These are phyloP conservation scores for Drosophila sechellia DNA, from an alignment of 1,140 invertebrate genomes.

Conservation along the genomic window DNA sequence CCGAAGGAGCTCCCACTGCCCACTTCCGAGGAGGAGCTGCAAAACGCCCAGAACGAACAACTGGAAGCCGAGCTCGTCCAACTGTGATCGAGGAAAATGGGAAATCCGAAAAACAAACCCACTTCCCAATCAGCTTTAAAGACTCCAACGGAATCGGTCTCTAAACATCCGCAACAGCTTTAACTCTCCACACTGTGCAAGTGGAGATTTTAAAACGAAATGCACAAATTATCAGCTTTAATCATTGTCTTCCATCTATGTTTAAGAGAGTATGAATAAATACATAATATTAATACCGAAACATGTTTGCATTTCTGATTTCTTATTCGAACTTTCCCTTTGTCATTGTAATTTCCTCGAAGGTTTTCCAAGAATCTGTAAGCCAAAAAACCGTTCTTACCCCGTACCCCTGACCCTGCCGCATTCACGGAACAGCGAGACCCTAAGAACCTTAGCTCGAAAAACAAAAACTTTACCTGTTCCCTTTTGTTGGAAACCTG, in stretches of 20 bases:
- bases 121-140: constrained; percentile 41
- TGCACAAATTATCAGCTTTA: constrained; percentile 38
- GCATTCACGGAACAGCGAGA: constrained; percentile 27
- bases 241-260: constrained; percentile 57
- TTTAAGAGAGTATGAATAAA: constrained; percentile 43
- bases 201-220: constrained; percentile 26
- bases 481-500: constrained; percentile 67
- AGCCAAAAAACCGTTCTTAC: constrained; percentile 46
- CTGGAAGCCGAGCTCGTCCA: constrained; percentile 37
- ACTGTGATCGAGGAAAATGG: constrained; percentile 35
- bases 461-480: constrained; percentile 51
- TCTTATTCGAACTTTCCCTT: constrained; percentile 41
- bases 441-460: constrained; percentile 64
- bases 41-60: constrained; percentile 39
- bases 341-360: constrained; percentile 46
- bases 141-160: constrained; percentile 46
- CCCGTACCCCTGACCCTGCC: constrained; percentile 6
- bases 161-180: constrained; percentile 53
- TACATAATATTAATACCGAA: constrained; percentile 31
- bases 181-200: constrained; percentile 26
- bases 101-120: constrained; percentile 3
- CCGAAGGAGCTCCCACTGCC: constrained; percentile 7
- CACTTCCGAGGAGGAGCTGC: constrained; percentile 29
- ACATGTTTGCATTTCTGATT: constrained; percentile 30
- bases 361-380: constrained; percentile 53